A percentile compares a stretch with the other conserved stretches of the same genome.
Evolutionary conservation across 2,113 vertebrate genomes (phyloP).

Genomic region (Gambusia holbrooki): DNA sequence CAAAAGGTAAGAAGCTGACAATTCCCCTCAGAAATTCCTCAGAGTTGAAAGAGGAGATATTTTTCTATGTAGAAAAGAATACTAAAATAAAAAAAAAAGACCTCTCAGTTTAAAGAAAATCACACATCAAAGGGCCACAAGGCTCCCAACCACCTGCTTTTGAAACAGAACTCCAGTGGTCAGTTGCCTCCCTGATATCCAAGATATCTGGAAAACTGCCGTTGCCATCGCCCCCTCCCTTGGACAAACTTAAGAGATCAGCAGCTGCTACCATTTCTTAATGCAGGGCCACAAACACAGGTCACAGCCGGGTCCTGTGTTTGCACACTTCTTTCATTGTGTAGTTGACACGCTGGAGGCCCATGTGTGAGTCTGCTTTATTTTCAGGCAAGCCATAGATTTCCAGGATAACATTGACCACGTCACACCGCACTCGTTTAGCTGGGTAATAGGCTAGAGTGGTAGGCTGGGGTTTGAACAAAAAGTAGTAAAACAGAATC

Average conservation of each 20-base stretch:
- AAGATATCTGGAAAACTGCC: conserved; percentile 18
- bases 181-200: conserved; percentile 62
- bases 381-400: conserved; percentile 58
- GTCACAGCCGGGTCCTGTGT: conserved; percentile 67
- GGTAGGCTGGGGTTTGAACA: conserved; percentile 19
- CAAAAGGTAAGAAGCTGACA: conserved; percentile 86
- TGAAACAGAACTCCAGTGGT: conserved; percentile 62
- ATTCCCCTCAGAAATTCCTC: not conserved
- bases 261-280: conserved; percentile 67
- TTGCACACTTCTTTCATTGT: conserved; percentile 69
- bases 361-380: conserved; percentile 27
- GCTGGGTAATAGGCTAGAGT: conserved; percentile 37
- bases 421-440: conserved; percentile 45
- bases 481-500: conserved; percentile 28
- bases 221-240: conserved; percentile 44
- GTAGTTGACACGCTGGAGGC: conserved; percentile 50
- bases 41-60: not conserved
- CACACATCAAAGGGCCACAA: not conserved
- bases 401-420: conserved; percentile 53
- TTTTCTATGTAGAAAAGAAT: not conserved
- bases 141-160: conserved; percentile 52
- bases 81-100: not conserved
- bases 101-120: conserved; percentile 1
- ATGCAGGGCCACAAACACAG: conserved; percentile 53
- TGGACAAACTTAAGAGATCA: conserved; percentile 61